phyloP scores from a whole-genome alignment of 1,140 invertebrate species.

The Scaptodrosophila lebanonensis region DNA sequence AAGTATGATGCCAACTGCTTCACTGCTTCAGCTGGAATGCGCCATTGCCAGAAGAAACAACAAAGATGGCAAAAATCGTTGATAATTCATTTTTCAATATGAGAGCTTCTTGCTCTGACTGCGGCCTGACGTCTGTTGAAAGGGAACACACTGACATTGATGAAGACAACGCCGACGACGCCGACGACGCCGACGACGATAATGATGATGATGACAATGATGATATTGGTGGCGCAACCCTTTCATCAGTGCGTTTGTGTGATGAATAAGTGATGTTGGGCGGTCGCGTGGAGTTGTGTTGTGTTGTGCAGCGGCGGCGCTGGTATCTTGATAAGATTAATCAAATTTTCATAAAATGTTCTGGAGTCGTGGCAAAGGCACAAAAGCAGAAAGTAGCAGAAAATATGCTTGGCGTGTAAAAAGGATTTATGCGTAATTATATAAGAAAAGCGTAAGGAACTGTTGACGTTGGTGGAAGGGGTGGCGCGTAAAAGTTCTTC shows the following conservation, averaged over 20 bases:
- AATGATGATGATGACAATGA: conserved; percentile 18
- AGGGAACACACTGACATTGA: conserved; percentile 31
- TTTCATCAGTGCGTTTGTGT: conserved; percentile 2
- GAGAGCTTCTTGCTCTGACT: background rate
- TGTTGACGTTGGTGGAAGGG: no score
- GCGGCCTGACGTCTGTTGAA: conserved; percentile 4
- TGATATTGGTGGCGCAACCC: conserved; percentile 24
- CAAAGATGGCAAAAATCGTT: conserved; percentile 55
- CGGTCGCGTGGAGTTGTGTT: conserved; percentile 1
- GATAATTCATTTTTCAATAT: conserved; percentile 63
- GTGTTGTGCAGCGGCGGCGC: conserved; percentile 24
- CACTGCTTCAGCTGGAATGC: background rate
- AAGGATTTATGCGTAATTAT: conserved; percentile 73
- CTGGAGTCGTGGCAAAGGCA: conserved; percentile 14
- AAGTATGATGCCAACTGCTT: no score
- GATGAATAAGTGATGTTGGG: background rate
- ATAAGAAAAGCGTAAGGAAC: conserved; percentile 69
- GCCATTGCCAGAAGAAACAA: background rate
- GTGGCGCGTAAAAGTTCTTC: conserved; percentile 9
- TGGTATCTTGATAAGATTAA: conserved; percentile 76
- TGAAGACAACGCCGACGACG: conserved; percentile 21
- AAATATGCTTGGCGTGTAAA: conserved; percentile 66
- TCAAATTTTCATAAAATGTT: conserved; percentile 75
- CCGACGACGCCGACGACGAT: conserved; percentile 30
- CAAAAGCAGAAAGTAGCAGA: conserved; percentile 48